A percentile compares a stretch with the other conserved stretches of the same genome.
Evolutionary conservation across 2,888 invertebrate species (phyloP).

Genomic region (Teinopalpus imperialis): DNA sequence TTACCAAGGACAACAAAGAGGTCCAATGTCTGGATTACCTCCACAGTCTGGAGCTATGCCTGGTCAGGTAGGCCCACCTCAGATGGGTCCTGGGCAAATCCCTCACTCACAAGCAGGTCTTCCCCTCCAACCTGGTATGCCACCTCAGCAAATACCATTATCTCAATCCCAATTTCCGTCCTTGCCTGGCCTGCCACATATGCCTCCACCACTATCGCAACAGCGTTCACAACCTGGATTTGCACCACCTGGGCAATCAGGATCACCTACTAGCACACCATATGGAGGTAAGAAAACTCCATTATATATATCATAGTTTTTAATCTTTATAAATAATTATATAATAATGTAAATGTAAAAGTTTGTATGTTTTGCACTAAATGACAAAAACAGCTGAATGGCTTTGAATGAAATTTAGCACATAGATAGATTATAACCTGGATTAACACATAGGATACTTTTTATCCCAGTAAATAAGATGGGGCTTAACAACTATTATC

Average conservation of each 20-base stretch:
- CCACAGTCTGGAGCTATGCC: constrained; percentile 25
- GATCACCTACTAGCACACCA: constrained; percentile 9
- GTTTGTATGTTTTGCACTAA: too few relatives aligned
- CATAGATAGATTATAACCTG: too few relatives aligned
- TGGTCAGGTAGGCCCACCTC: constrained; percentile 9
- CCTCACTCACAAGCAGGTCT: constrained; percentile 31
- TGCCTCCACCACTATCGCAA: constrained; percentile 46
- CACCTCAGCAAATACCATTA: constrained; percentile 31
- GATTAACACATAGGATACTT: too few relatives aligned
- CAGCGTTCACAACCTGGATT: constrained; percentile 28
- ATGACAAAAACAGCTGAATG: too few relatives aligned
- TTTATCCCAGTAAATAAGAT: too few relatives aligned
- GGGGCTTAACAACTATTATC: too few relatives aligned
- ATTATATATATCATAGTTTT: too few relatives aligned
- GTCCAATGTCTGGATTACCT: constrained; percentile 25
- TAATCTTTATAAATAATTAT: too few relatives aligned
- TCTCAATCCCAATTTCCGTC: constrained; percentile 39
- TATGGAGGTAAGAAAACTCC: constrained; percentile 34
- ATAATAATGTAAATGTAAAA: too few relatives aligned
- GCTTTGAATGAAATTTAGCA: too few relatives aligned
- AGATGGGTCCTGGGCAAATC: constrained; percentile 23
- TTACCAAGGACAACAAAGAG: constrained; percentile 34
- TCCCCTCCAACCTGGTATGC: constrained; percentile 36
- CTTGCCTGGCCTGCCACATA: constrained; percentile 60
- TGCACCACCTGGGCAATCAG: constrained; percentile 25